Conservation (phyloP, 2,113 vertebrate genomes). For the Periophthalmus modestus region DNA sequence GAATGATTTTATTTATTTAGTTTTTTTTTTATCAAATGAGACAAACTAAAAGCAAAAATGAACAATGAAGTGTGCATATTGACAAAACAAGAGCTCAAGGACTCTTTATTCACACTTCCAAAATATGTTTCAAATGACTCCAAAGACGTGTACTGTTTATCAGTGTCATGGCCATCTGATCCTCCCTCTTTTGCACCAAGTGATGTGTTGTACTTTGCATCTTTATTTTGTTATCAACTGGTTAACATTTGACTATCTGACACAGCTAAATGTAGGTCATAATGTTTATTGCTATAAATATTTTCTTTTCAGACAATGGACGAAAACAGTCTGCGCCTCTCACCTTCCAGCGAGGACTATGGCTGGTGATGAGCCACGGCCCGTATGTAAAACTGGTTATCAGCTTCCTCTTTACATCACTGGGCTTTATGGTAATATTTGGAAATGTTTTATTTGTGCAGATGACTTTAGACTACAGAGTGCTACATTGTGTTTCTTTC, state of each 20-base stretch:
- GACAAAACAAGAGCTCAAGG: too few relatives aligned
- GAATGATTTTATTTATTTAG: too few relatives aligned
- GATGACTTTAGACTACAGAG: neutral
- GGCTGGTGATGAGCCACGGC: constrained; percentile 85
- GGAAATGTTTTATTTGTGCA: neutral
- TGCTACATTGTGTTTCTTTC: constrained; percentile 1
- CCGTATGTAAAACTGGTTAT: constrained; percentile 89
- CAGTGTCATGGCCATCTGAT: neutral
- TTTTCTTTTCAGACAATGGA: constrained; percentile 64
- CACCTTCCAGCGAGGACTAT: constrained; percentile 84
- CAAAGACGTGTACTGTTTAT: too few relatives aligned
- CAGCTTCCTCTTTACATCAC: constrained; percentile 91
- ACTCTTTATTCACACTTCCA: neutral
- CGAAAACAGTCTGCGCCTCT: constrained; percentile 69
- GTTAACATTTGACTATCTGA: neutral
- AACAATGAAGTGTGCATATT: too few relatives aligned
- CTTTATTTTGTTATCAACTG: neutral
- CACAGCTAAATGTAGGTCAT: neutral
- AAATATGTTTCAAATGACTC: neutral
- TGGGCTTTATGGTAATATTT: constrained; percentile 90
- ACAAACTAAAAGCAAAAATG: too few relatives aligned
- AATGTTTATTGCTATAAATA: neutral
- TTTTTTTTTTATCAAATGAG: too few relatives aligned
- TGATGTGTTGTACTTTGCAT: neutral
- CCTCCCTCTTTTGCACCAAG: neutral